phyloP scores from a whole-genome alignment of 2,797 vertebrate genomes.

The Melopsittacus undulatus region DNA sequence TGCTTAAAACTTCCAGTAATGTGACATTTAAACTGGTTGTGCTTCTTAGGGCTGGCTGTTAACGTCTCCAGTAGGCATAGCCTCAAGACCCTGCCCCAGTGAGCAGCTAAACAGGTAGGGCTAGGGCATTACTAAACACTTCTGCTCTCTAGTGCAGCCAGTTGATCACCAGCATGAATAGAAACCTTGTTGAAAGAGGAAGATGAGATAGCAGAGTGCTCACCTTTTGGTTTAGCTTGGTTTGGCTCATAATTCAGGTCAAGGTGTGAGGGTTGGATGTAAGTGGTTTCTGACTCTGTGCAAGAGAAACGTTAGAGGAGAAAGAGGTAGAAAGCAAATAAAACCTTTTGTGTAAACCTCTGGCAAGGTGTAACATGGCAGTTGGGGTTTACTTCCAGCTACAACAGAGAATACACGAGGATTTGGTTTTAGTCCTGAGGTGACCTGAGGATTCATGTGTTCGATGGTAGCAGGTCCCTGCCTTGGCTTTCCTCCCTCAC shows the following conservation, averaged over 20 bases:
- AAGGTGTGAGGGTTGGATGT: background rate
- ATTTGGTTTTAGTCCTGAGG: background rate
- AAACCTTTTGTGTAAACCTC: background rate
- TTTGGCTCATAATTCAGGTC: background rate
- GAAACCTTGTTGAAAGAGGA: background rate
- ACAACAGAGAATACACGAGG: background rate
- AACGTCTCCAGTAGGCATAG: background rate
- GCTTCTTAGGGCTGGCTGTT: background rate
- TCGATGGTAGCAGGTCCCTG: background rate
- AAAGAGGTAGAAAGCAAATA: background rate
- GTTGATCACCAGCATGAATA: background rate
- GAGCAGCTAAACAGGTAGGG: background rate
- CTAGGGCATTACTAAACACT: background rate
- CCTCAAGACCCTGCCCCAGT: background rate
- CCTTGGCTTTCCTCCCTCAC: background rate
- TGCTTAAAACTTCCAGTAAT: background rate
- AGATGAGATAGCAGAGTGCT: background rate
- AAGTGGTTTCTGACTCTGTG: background rate
- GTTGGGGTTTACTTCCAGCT: background rate
- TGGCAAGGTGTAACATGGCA: background rate
- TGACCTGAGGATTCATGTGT: fast-evolving
- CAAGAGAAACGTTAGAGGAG: background rate
- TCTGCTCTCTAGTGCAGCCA: background rate
- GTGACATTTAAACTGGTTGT: background rate
- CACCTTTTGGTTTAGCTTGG: background rate